Percentiles rank a stretch among this genome's conserved stretches.
These are phyloP conservation scores for Anarhynchus alexandrinus DNA, from an alignment of 2,113 vertebrate genomes.

Conservation along the genomic window DNA sequence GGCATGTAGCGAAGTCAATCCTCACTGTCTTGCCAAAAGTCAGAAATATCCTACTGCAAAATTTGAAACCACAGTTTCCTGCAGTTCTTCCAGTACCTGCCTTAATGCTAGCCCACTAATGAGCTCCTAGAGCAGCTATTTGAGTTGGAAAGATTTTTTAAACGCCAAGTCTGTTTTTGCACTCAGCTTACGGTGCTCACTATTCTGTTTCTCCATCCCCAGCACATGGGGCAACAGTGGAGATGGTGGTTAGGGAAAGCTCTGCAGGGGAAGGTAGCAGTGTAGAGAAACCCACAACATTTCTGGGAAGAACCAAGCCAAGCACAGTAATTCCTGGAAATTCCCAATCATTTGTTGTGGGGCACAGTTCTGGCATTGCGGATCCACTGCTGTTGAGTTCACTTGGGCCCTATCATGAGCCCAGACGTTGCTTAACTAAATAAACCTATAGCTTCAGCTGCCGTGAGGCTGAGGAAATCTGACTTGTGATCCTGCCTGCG, in stretches of 20 bases:
- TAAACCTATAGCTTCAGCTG: not conserved
- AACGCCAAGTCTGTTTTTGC: not conserved
- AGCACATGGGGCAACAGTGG: not conserved
- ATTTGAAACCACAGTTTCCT: constrained; percentile 1
- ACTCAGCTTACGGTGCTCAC: not conserved
- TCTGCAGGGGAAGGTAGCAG: not conserved
- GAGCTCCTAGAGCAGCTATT: not conserved
- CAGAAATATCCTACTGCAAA: not conserved
- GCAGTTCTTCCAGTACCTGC: not conserved
- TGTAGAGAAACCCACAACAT: not conserved
- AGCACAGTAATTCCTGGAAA: not conserved
- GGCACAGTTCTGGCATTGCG: not conserved
- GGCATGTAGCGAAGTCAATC: not conserved
- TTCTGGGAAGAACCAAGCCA: not conserved
- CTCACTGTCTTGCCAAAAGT: not conserved
- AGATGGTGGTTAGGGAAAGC: not conserved
- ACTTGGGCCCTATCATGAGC: not conserved
- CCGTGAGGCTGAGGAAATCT: not conserved
- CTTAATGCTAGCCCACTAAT: not conserved
- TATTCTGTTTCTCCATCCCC: not conserved
- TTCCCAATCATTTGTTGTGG: not conserved
- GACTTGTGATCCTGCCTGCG: not conserved
- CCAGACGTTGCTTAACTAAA: not conserved
- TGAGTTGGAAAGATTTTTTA: not conserved
- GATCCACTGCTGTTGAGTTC: not conserved